Evolutionary conservation across 2,113 vertebrate species (phyloP).

Genomic region (Neogobius melanostomus): DNA sequence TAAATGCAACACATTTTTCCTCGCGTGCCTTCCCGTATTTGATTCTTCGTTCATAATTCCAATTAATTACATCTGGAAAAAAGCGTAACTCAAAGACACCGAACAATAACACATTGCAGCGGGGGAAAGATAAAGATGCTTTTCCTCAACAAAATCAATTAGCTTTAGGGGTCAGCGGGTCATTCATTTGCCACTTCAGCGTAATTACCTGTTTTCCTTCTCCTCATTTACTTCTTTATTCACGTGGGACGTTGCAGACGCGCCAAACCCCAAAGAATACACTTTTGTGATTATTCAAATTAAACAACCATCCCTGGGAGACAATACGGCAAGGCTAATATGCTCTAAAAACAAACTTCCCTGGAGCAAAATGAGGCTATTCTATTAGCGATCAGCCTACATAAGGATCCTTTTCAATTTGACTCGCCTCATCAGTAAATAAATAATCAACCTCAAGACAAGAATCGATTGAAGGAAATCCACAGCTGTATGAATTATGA

Average conservation of each 20-base stretch:
- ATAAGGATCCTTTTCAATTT: slow-evolving; percentile 43
- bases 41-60: slow-evolving; percentile 63
- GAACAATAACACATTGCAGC: slow-evolving; percentile 69
- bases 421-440: slow-evolving; percentile 41
- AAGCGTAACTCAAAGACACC: slow-evolving; percentile 56
- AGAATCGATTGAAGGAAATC: slow-evolving; percentile 17
- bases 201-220: slow-evolving; percentile 81
- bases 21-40: slow-evolving; percentile 39
- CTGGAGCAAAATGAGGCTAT: slow-evolving; percentile 53
- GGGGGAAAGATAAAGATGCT: slow-evolving; percentile 59
- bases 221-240: slow-evolving; percentile 77
- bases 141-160: slow-evolving; percentile 76
- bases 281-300: slow-evolving; percentile 71
- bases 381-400: slow-evolving; percentile 58
- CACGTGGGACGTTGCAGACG: slow-evolving; percentile 73
- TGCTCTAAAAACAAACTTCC: slow-evolving; percentile 66
- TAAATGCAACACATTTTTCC: slow-evolving; percentile 49
- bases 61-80: slow-evolving; percentile 72
- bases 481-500: slow-evolving; percentile 27
- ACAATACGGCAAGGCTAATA: slow-evolving; percentile 53
- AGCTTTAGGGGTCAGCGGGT: slow-evolving; percentile 72
- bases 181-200: slow-evolving; percentile 76
- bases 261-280: slow-evolving; percentile 66
- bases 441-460: slow-evolving; percentile 28
- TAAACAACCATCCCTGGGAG: slow-evolving; percentile 69